A percentile compares a stretch with the other conserved stretches of the same genome.
phyloP scores from a whole-genome alignment of 2,888 invertebrate genomes.

The Habrosyne pyritoides region DNA sequence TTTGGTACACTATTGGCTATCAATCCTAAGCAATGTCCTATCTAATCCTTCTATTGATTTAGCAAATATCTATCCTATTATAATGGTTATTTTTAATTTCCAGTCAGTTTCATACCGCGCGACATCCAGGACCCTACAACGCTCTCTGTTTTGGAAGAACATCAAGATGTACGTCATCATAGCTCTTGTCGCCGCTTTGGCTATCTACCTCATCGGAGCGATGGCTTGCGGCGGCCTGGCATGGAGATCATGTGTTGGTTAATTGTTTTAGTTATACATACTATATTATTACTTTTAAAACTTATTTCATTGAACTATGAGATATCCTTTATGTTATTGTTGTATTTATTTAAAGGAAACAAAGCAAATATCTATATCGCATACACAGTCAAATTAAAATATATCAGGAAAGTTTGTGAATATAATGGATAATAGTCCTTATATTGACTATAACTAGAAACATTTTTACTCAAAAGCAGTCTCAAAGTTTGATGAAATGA shows the following conservation, averaged over 20 bases:
- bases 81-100: slow-evolving; percentile 48
- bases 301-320: slow-evolving; percentile 11
- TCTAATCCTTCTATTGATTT: too few species aligned
- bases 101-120: slow-evolving; percentile 95
- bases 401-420: too few species aligned
- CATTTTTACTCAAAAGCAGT: background rate
- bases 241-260: slow-evolving; percentile 88
- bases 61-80: too few species aligned
- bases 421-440: too few species aligned
- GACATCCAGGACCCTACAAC: slow-evolving; percentile 92
- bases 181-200: slow-evolving; percentile 86
- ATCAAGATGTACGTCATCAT: slow-evolving; percentile 92
- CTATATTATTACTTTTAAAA: slow-evolving; percentile 15
- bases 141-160: slow-evolving; percentile 97
- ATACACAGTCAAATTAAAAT: background rate
- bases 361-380: background rate
- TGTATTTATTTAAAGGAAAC: background rate
- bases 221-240: slow-evolving; percentile 94
- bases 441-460: background rate
- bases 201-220: slow-evolving; percentile 92
- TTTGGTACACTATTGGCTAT: too few species aligned
- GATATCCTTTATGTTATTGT: background rate
- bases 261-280: slow-evolving; percentile 34
- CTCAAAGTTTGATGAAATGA: background rate
- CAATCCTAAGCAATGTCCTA: too few species aligned